Conservation (phyloP, 2,113 vertebrate species). For the human region DNA sequence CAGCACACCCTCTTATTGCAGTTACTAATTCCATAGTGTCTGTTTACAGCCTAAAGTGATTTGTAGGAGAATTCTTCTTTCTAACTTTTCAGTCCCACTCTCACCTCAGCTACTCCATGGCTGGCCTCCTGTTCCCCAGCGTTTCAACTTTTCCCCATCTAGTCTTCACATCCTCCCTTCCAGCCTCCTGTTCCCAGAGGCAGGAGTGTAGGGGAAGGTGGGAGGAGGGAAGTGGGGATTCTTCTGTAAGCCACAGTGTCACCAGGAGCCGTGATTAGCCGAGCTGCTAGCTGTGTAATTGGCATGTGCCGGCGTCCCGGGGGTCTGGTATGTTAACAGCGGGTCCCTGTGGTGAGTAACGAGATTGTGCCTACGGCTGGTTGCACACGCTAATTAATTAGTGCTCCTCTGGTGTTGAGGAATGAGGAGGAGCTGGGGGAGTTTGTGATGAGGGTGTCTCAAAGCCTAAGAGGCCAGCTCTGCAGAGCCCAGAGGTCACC, state of each 20-base stretch:
- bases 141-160: background rate
- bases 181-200: background rate
- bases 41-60: background rate
- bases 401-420: slow-evolving; percentile 60
- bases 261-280: slow-evolving; percentile 74
- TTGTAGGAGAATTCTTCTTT: background rate
- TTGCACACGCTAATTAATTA: slow-evolving; percentile 80
- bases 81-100: background rate
- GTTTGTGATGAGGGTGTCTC: slow-evolving; percentile 11
- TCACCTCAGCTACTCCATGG: background rate
- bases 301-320: slow-evolving; percentile 61
- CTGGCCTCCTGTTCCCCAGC: background rate
- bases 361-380: slow-evolving; percentile 71
- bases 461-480: slow-evolving; percentile 18
- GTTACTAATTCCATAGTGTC: background rate
- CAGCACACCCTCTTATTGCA: slow-evolving; percentile 14
- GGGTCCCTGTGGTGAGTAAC: slow-evolving; percentile 75
- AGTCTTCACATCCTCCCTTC: background rate
- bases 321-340: slow-evolving; percentile 76
- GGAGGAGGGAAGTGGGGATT: slow-evolving; percentile 13
- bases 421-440: slow-evolving; percentile 50
- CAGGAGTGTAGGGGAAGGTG: background rate
- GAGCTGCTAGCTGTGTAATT: slow-evolving; percentile 81
- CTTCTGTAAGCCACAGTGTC: slow-evolving; percentile 53
- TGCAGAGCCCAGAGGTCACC: slow-evolving; percentile 17